Conservation (phyloP, 2,797 vertebrate genomes). For the Pantherophis vulpinus region DNA sequence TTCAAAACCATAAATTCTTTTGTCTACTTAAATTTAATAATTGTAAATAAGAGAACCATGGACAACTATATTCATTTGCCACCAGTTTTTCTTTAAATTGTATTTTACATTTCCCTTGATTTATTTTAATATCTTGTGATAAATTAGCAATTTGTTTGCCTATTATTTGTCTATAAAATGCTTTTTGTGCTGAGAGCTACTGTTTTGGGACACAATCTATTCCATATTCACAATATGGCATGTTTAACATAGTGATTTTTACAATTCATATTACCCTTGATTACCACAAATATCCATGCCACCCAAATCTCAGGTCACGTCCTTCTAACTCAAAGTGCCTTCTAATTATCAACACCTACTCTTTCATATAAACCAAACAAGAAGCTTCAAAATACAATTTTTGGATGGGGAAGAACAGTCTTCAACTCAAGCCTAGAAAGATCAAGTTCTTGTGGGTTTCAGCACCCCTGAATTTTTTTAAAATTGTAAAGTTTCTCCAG, state of each 20-base stretch:
- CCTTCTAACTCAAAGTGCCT: not conserved
- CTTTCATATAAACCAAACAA: not conserved
- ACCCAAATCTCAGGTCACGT: not conserved
- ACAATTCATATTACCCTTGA: not conserved
- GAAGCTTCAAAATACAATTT: too few relatives aligned
- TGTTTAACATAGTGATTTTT: not conserved
- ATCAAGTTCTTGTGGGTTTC: too few relatives aligned
- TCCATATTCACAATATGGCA: not conserved
- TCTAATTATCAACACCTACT: not conserved
- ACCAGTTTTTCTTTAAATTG: not conserved
- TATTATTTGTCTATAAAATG: too few relatives aligned
- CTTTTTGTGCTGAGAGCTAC: not conserved
- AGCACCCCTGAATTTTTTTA: too few relatives aligned
- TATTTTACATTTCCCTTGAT: not conserved
- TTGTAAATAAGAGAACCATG: not conserved
- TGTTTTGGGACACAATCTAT: not conserved
- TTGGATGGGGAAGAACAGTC: too few relatives aligned
- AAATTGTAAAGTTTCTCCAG: not conserved
- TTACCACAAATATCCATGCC: not conserved
- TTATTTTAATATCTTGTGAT: too few relatives aligned
- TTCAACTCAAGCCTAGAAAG: too few relatives aligned
- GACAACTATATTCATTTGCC: not conserved
- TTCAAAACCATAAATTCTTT: not conserved
- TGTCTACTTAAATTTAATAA: not conserved
- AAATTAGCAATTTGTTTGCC: too few relatives aligned